phyloP scores from a whole-genome alignment of 2,797 vertebrate genomes.

The Pangasius mekongensis region DNA sequence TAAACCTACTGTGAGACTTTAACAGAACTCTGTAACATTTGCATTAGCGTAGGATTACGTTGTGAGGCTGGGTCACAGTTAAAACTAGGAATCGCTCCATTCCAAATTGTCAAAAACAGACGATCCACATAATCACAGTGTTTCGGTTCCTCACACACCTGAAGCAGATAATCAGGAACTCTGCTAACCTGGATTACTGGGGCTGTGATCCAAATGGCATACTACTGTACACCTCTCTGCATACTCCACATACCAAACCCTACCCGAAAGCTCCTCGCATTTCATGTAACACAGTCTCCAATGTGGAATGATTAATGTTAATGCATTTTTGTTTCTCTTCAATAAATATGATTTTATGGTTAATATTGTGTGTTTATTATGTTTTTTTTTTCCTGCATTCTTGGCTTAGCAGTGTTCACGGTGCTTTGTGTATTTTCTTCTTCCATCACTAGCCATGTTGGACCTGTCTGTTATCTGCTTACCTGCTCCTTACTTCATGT shows the following conservation, averaged over 20 bases:
- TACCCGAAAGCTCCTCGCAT: background rate
- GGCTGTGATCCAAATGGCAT: background rate
- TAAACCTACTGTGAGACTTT: background rate
- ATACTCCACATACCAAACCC: background rate
- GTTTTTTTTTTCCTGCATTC: too few species aligned
- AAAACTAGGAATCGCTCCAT: background rate
- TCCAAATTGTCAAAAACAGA: background rate
- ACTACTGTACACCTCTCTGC: background rate
- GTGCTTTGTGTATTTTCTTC: too few species aligned
- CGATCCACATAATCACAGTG: background rate
- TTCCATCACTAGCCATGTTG: background rate
- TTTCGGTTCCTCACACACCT: background rate
- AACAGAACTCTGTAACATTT: background rate
- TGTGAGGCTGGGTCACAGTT: background rate
- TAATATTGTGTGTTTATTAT: background rate
- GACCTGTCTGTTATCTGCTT: background rate
- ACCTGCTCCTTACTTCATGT: background rate
- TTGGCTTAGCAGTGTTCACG: too few species aligned
- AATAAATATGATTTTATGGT: slow-evolving; percentile 6
- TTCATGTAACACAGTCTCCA: background rate
- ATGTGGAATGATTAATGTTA: background rate
- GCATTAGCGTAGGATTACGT: background rate
- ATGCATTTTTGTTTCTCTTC: background rate
- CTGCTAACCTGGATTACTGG: background rate
- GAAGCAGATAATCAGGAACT: background rate